Evolutionary conservation across 2,113 vertebrate species (phyloP).

Genomic region (Ophthalmolycus amberensis): DNA sequence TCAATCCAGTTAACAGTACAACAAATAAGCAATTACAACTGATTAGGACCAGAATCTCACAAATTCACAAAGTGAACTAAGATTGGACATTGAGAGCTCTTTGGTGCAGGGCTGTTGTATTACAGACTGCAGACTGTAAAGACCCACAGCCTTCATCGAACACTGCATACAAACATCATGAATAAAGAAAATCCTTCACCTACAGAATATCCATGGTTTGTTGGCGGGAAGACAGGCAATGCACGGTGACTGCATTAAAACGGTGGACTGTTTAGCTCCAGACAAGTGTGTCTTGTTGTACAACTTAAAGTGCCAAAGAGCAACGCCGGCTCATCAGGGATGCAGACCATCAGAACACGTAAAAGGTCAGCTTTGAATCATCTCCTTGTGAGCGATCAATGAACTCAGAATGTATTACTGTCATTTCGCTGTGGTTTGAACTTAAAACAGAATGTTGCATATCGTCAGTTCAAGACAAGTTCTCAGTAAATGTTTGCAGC

Average conservation of each 20-base stretch:
- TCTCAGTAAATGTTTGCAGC: slow-evolving; percentile 25
- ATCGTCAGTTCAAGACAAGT: neutral
- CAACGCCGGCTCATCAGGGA: slow-evolving; percentile 69
- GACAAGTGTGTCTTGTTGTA: slow-evolving; percentile 29
- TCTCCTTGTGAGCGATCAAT: slow-evolving; percentile 70
- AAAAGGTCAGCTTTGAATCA: slow-evolving; percentile 76
- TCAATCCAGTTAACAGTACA: neutral
- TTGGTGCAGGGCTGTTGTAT: neutral
- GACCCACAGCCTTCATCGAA: neutral
- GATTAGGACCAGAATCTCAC: neutral
- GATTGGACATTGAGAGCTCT: neutral
- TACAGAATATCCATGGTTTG: neutral
- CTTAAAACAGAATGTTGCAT: slow-evolving; percentile 37
- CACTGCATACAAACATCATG: neutral
- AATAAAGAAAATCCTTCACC: slow-evolving; percentile 3
- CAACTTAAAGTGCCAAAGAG: slow-evolving; percentile 56
- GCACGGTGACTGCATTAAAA: neutral
- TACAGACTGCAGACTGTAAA: neutral
- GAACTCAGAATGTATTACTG: slow-evolving; percentile 67
- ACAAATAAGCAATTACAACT: neutral
- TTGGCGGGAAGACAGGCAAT: neutral
- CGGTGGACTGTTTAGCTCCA: neutral
- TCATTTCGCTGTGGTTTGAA: slow-evolving; percentile 47
- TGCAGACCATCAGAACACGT: slow-evolving; percentile 49
- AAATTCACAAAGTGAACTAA: neutral